Evolutionary conservation across 2,113 vertebrate species (phyloP).

Genomic region (Mesembrinibis cayennensis): DNA sequence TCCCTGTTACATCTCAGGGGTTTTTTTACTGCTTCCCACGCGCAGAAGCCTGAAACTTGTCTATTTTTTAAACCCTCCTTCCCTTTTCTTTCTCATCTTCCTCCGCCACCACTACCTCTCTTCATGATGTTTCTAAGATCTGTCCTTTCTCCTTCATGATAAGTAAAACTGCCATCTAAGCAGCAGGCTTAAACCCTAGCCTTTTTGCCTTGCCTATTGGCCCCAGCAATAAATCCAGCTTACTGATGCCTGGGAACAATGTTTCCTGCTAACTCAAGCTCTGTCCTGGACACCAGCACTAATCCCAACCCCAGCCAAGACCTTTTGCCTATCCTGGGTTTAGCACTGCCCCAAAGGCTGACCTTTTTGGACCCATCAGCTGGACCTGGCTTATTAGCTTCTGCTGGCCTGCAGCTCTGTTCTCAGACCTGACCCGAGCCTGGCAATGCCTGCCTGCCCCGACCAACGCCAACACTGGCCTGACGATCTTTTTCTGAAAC

Average conservation of each 20-base stretch:
- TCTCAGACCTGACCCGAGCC: not conserved
- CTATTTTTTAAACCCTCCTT: not conserved
- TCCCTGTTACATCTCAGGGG: not conserved
- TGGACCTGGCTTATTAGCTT: not conserved
- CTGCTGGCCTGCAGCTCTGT: not conserved
- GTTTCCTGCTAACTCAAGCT: not conserved
- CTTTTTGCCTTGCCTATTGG: not conserved
- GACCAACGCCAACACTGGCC: not conserved
- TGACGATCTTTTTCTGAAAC: not conserved
- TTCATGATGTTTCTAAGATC: not conserved
- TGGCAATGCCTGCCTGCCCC: not conserved
- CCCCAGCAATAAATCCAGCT: not conserved
- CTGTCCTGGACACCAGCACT: not conserved
- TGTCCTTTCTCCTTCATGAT: not conserved
- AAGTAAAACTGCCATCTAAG: not conserved
- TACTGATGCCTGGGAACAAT: not conserved
- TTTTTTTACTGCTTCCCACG: not conserved
- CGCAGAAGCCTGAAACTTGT: not conserved
- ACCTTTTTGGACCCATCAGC: not conserved
- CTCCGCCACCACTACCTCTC: not conserved
- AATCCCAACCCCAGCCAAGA: not conserved
- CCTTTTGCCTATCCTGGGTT: not conserved
- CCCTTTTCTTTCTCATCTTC: not conserved
- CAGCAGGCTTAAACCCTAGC: not conserved
- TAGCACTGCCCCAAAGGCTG: not conserved